Base-by-base conservation (phyloP, 1,140 invertebrate species). In the Phortica variegata region DNA sequence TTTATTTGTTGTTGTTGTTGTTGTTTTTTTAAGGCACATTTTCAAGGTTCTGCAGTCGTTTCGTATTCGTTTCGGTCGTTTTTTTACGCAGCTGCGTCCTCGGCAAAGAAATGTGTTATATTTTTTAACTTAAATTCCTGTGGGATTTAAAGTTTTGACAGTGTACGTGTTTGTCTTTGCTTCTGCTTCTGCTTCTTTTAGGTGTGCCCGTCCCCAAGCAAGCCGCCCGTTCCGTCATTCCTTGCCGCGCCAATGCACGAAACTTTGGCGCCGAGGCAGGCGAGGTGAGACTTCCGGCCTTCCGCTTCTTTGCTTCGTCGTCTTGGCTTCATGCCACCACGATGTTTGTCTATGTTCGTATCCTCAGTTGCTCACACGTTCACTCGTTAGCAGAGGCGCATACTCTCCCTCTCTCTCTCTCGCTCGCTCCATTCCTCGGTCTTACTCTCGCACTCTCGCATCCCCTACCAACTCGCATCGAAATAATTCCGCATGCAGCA, bases 141-240 rank as follows among this genome's bases (percentile, higher is more conserved):
- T 41, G 65, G 65, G 65, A 69, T 61, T 69, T 69, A 65, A 69
- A 69, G 65, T 69, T 69, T 69, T 69, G 65, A 69, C 65, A 69
- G 65, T 65, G 70, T 69, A 69, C 63, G 63, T 68, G 63, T 68
- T 68, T 68, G 65, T 63, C 49, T 68, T 60, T 60, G 54, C 60
- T 58, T 46, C 63, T 26, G n/a, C n/a, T n/a, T n/a, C n/a, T n/a
- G n/a, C n/a, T n/a, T n/a, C n/a, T n/a, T n/a, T n/a, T n/a, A n/a
- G n/a, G n/a, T n/a, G n/a, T n/a, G n/a, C n/a, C n/a, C n/a, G n/a
- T n/a, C n/a, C n/a, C n/a, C n/a, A n/a, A n/a, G n/a, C n/a, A n/a
- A n/a, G n/a, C n/a, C n/a, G n/a, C n/a, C n/a, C n/a, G n/a, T n/a
- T n/a, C n/a, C n/a, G n/a, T n/a, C n/a, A n/a, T 26, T 5, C 23